These are phyloP conservation scores for Istiophorus platypterus DNA, from an alignment of 2,113 vertebrate species.

Conservation along the genomic window DNA sequence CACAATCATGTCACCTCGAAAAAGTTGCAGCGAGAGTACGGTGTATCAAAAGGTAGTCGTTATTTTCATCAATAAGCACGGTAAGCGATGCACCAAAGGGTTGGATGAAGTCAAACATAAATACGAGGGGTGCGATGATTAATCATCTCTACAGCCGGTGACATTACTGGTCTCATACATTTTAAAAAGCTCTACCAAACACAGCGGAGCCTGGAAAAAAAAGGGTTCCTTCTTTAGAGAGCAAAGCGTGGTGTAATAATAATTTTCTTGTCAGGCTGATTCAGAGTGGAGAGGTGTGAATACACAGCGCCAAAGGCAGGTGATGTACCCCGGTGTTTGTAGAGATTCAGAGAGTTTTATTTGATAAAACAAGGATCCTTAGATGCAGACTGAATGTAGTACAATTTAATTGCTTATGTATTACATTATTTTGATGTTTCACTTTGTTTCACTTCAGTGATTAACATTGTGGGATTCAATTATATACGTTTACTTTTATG, in stretches of 20 bases:
- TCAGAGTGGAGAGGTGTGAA: not conserved
- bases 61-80: not conserved
- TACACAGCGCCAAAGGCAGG: not conserved
- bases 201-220: not conserved
- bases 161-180: not conserved
- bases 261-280: not conserved
- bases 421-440: conserved; percentile 44
- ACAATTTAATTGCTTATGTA: conserved; percentile 43
- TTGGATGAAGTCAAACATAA: no score
- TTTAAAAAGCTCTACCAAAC: conserved; percentile 32
- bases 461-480: conserved; percentile 56
- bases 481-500: conserved; percentile 40
- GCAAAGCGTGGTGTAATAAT: not conserved
- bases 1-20: no score
- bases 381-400: not conserved
- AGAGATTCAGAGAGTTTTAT: conserved; percentile 19
- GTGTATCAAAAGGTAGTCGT: not conserved
- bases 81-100: no score
- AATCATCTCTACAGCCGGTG: conserved; percentile 5
- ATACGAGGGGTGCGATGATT: conserved; percentile 4
- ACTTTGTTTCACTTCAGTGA: conserved; percentile 57
- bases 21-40: not conserved
- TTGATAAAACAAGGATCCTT: conserved; percentile 7
- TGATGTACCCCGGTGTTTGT: not conserved
- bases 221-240: not conserved